These are phyloP conservation scores for Eulithis testata DNA, from an alignment of 2,888 invertebrate species.

Conservation along the genomic window DNA sequence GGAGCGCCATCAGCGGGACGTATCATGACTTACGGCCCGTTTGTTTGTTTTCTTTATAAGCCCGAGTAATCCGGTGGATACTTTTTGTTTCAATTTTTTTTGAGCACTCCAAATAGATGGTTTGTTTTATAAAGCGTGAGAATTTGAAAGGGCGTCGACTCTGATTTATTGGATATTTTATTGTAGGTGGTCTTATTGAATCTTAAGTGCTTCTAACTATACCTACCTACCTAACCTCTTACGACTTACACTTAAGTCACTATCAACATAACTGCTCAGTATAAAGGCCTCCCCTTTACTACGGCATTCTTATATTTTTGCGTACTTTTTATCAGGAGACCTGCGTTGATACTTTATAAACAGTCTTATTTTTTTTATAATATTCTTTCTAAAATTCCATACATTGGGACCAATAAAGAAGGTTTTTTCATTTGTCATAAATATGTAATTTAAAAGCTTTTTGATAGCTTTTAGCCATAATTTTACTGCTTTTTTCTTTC, in stretches of 20 bases:
- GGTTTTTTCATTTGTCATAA: no score
- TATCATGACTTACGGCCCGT: slow-evolving; percentile 62
- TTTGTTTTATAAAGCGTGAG: slow-evolving; percentile 72
- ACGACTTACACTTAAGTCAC: no score
- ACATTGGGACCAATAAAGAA: no score
- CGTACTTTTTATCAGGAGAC: no score
- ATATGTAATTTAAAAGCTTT: no score
- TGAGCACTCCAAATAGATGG: slow-evolving; percentile 66
- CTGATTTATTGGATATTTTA: slow-evolving; percentile 45
- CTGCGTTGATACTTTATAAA: no score
- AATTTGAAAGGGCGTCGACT: slow-evolving; percentile 68
- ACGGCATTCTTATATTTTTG: not conserved
- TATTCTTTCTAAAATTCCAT: no score
- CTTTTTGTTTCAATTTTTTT: slow-evolving; percentile 64
- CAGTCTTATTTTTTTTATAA: no score
- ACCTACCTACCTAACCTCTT: not conserved
- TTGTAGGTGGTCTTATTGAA: slow-evolving; percentile 34
- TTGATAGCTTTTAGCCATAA: no score
- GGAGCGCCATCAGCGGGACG: slow-evolving; percentile 37
- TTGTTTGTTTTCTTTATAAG: slow-evolving; percentile 73
- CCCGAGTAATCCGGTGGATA: slow-evolving; percentile 61
- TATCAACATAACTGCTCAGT: no score
- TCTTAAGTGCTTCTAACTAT: slow-evolving; percentile 26
- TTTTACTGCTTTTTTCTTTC: no score
- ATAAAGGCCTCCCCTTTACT: no score